These are phyloP conservation scores for Galerucella pusilla DNA, from an alignment of 2,888 invertebrate species.

Conservation along the genomic window DNA sequence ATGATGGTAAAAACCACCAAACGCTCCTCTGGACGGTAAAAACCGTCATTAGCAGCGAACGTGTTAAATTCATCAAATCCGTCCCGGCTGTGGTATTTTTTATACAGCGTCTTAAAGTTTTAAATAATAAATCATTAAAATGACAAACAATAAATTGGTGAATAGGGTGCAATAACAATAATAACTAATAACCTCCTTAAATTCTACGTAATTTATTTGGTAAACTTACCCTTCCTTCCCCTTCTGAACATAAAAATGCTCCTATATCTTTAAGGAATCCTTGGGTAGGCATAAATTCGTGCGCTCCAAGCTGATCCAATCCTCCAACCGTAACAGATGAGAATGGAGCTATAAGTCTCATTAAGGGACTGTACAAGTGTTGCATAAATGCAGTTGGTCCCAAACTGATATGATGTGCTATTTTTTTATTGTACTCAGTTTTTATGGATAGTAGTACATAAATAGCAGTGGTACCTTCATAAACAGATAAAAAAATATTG, in stretches of 20 bases:
- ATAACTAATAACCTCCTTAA: too few relatives aligned
- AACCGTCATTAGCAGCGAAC: too few relatives aligned
- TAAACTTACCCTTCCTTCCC: slow-evolving; percentile 20
- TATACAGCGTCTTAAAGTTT: too few relatives aligned
- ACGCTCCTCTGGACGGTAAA: too few relatives aligned
- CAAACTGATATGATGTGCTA: slow-evolving; percentile 74
- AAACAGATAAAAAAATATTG: background rate
- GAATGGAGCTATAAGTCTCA: slow-evolving; percentile 52
- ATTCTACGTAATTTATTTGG: too few relatives aligned
- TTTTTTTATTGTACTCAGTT: slow-evolving; percentile 76
- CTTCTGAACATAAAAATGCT: background rate
- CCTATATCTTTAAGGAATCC: background rate
- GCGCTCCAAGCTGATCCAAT: background rate
- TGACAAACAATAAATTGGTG: too few relatives aligned
- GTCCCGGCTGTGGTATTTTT: too few relatives aligned
- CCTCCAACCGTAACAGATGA: background rate
- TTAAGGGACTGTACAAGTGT: slow-evolving; percentile 64
- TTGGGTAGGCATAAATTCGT: background rate
- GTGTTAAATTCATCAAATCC: too few relatives aligned
- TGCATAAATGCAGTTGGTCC: slow-evolving; percentile 77
- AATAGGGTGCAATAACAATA: too few relatives aligned
- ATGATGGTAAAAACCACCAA: too few relatives aligned
- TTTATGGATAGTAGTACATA: slow-evolving; percentile 74
- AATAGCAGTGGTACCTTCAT: slow-evolving; percentile 71
- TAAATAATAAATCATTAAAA: too few relatives aligned